Percentiles rank a stretch among this genome's conserved stretches.
Conservation (phyloP, 1,140 invertebrate genomes). For the Calliopsis andreniformis region DNA sequence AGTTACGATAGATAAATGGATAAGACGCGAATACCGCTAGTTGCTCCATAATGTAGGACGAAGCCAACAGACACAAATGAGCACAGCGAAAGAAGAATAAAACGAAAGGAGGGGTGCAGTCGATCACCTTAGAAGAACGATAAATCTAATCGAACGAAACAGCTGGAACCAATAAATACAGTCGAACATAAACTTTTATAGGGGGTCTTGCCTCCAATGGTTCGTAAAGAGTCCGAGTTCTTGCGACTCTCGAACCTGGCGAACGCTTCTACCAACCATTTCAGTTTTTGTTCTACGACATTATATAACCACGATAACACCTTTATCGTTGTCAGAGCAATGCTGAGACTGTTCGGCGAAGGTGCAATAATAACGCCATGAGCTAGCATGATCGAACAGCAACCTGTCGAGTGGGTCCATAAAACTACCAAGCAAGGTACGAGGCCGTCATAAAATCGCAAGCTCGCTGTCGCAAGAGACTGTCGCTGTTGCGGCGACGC, state of each 20-base stretch:
- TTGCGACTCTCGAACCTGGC: too few species aligned
- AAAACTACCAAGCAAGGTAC: constrained; percentile 36
- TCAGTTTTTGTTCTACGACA: background rate
- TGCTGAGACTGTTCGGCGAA: background rate
- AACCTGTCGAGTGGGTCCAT: constrained; percentile 54
- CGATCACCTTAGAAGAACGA: background rate
- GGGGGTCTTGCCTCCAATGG: background rate
- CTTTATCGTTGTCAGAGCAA: background rate
- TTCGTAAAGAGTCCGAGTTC: background rate
- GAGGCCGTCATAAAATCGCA: constrained; percentile 50
- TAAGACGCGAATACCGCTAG: constrained; percentile 1
- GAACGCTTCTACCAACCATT: background rate
- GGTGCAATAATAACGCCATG: constrained; percentile 13
- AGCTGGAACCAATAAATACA: background rate
- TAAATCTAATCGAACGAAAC: background rate
- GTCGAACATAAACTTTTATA: background rate
- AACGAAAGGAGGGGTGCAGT: background rate
- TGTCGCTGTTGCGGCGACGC: constrained; percentile 4
- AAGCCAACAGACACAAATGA: background rate
- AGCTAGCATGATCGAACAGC: constrained; percentile 15
- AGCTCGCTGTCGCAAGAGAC: constrained; percentile 30
- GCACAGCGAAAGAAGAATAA: background rate
- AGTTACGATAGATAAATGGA: constrained; percentile 9
- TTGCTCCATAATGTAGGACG: background rate
- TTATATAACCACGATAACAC: background rate